These are phyloP conservation scores for Anagyrus pseudococci DNA, from an alignment of 2,888 invertebrate genomes.

Conservation along the genomic window DNA sequence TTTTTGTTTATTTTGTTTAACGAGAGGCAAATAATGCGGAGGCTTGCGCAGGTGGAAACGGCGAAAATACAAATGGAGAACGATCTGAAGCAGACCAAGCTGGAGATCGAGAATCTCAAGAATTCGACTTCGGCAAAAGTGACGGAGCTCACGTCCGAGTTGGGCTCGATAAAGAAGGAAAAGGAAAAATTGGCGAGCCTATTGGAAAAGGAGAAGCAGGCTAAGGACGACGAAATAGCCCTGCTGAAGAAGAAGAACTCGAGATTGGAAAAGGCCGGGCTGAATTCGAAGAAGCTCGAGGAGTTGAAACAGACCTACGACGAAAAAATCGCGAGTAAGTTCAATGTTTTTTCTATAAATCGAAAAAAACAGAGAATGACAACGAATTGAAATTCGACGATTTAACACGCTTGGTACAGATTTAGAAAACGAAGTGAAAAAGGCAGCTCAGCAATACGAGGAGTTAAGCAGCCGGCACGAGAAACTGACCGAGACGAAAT, in stretches of 20 bases:
- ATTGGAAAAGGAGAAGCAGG: slow-evolving; percentile 77
- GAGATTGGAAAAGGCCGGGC: slow-evolving; percentile 69
- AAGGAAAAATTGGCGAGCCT: slow-evolving; percentile 72
- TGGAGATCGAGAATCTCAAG: slow-evolving; percentile 65
- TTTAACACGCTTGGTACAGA: too few relatives aligned
- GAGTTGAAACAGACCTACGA: slow-evolving; percentile 74
- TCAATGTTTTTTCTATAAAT: too few relatives aligned
- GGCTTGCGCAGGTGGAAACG: slow-evolving; percentile 70
- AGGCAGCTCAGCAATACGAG: slow-evolving; percentile 77
- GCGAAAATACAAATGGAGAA: slow-evolving; percentile 65
- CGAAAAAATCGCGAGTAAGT: slow-evolving; percentile 73
- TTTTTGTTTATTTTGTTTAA: too few relatives aligned
- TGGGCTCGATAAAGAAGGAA: slow-evolving; percentile 66
- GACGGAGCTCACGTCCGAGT: slow-evolving; percentile 64
- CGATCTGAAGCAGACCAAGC: slow-evolving; percentile 68
- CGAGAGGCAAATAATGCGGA: too few relatives aligned
- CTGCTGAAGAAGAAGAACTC: slow-evolving; percentile 78
- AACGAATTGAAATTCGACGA: too few relatives aligned
- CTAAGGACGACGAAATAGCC: slow-evolving; percentile 79
- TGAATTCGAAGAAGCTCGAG: slow-evolving; percentile 70
- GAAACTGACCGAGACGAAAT: slow-evolving; percentile 82
- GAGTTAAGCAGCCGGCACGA: slow-evolving; percentile 85
- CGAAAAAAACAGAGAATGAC: too few relatives aligned
- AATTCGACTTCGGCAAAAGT: slow-evolving; percentile 61
- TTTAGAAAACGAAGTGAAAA: slow-evolving; percentile 71